Conservation (phyloP, 2,113 vertebrate species). For the Heterocephalus glaber region DNA sequence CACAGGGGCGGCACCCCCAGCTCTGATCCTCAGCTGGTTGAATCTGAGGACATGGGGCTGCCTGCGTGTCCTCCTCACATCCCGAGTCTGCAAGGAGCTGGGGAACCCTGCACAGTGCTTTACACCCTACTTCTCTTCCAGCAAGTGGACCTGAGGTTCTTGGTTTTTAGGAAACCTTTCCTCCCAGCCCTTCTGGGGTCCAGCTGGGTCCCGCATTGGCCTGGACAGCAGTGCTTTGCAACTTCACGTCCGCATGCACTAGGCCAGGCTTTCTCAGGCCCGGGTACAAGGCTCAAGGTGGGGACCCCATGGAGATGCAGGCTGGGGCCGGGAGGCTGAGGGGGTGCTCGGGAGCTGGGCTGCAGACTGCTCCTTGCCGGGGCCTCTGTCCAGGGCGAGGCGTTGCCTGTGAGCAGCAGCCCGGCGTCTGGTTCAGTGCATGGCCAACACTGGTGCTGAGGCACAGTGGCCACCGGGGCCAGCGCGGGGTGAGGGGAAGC, state of each 20-base stretch:
- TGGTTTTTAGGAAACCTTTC: background rate
- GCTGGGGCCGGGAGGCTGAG: background rate
- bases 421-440: no score
- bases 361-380: background rate
- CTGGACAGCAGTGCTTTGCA: background rate
- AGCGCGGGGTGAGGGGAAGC: background rate
- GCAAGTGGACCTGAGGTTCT: background rate
- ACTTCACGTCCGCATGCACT: background rate
- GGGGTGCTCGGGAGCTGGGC: background rate
- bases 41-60: no score
- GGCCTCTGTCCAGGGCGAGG: accelerated
- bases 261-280: background rate
- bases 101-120: background rate
- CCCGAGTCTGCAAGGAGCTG: background rate
- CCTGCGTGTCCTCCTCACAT: no score
- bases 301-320: background rate
- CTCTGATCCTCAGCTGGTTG: background rate
- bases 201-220: background rate
- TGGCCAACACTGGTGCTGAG: background rate
- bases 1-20: no score
- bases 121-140: background rate
- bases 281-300: accelerated
- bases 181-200: background rate
- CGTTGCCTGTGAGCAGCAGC: background rate
- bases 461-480: background rate